Conservation (phyloP, 2,888 invertebrate genomes). For the Temnothorax rugatulus region DNA sequence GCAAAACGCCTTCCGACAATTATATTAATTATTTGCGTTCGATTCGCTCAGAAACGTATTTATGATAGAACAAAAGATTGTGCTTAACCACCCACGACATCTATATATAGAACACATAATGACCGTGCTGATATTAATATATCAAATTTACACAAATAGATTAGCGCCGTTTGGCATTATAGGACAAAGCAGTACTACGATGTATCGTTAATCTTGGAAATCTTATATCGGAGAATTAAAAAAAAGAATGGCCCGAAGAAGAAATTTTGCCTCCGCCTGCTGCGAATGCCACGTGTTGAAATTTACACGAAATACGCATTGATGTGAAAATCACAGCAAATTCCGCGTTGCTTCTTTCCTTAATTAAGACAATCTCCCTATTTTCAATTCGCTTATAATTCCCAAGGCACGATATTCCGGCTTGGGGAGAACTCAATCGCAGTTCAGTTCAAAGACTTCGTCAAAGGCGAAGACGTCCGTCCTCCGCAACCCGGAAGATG, state of each 20-base stretch:
- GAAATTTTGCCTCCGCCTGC: neutral
- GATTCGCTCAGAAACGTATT: neutral
- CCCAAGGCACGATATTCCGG: neutral
- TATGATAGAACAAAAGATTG: neutral
- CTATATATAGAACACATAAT: conserved; percentile 10
- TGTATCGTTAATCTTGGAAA: neutral
- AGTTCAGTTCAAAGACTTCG: conserved; percentile 9
- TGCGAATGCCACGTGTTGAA: neutral
- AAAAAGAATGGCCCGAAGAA: neutral
- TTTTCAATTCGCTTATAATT: neutral
- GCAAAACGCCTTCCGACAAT: neutral
- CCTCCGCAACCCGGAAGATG: neutral
- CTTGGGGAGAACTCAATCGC: neutral
- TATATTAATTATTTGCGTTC: neutral
- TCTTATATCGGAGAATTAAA: neutral
- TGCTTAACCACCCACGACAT: neutral
- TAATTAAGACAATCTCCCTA: neutral
- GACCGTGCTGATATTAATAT: conserved; percentile 27
- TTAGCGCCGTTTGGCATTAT: neutral
- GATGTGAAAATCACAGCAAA: neutral
- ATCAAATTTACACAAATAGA: conserved; percentile 25
- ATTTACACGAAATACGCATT: neutral
- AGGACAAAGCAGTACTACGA: neutral
- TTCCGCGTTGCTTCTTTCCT: neutral
- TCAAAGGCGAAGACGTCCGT: neutral